Evolutionary conservation across 2,113 vertebrate genomes (phyloP), one percentile per base, ranked within the genome.

Genomic region (Electrona antarctica): DNA sequence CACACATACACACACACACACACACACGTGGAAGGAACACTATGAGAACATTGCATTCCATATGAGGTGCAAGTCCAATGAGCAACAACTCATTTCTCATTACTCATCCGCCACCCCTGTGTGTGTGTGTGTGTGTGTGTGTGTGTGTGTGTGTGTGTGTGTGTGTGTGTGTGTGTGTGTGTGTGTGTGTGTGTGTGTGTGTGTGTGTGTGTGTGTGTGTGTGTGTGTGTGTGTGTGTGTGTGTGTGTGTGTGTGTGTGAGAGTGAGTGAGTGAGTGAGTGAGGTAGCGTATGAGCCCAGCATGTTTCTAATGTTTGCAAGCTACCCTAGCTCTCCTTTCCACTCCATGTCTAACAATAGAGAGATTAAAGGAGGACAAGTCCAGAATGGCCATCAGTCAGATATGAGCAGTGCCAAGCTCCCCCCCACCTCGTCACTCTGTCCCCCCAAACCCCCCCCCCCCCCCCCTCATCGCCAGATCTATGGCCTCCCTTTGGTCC

Each of bases 331-430:
- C 71, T 69, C 80, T 76, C 58, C 69, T 77, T 57, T 49, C 71
- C 60, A 84, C 73, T 88, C 85, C 73, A 74, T 87, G 82, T 86
- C 78, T 79, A 68, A 80, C 78, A 74, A 86, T 79, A 76, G 80
- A 81, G 76, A 90, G 85, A 92, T 89, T 85, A 90, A 89, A 90
- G 83, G 50, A 86, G 71, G 64, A 74, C 69, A 55, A 71, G 83
- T 90, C 85, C 82, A 74, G 76, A 83, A 75, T 62, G 74, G 69
- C 86, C 83, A 87, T 90, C 79, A 81, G 52, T 88, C 86, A 91
- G 73, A 83, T 76, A 82, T 46, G 72, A 79, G 71, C 77, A 29
- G 74, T 82, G 83, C 84, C 87, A 88, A 87, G 85, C 88, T 71
- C 60, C 61, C 60, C 21, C 66, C 65, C 69, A 80, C 15, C 56